Conservation (phyloP, 2,113 vertebrate species). For the Planiliza haematocheilus region DNA sequence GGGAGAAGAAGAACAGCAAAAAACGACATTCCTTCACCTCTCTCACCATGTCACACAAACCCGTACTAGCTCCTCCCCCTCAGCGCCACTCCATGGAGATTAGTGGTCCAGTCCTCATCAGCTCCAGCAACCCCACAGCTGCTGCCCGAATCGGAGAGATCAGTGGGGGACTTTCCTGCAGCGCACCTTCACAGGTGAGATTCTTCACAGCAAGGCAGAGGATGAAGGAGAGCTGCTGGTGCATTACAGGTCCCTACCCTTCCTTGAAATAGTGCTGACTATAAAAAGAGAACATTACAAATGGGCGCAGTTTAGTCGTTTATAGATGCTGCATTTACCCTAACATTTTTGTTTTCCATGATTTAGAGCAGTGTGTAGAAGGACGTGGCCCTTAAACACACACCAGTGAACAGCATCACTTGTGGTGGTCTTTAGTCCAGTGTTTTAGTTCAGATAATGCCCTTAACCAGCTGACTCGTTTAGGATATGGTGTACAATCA, state of each 20-base stretch:
- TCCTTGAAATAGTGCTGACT: background rate
- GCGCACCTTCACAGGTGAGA: conserved; percentile 96
- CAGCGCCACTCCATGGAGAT: conserved; percentile 99
- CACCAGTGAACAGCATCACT: background rate
- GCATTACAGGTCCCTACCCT: background rate
- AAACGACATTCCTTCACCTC: conserved; percentile 99
- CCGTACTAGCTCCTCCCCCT: conserved; percentile 91
- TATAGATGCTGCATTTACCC: background rate
- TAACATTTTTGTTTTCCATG: background rate
- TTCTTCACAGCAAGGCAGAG: background rate
- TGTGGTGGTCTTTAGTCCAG: conserved; percentile 1
- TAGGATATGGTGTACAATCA: conserved; percentile 15
- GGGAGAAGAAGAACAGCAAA: conserved; percentile 98
- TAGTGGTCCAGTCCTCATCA: conserved; percentile 97
- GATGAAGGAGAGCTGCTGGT: background rate
- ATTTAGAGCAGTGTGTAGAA: background rate
- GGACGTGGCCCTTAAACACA: background rate
- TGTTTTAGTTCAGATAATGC: conserved; percentile 19
- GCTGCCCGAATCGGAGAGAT: conserved; percentile 95
- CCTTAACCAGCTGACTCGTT: conserved; percentile 26
- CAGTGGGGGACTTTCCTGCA: conserved; percentile 92
- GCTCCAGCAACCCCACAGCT: conserved; percentile 97
- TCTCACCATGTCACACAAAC: conserved; percentile 97
- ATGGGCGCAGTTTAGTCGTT: conserved; percentile 5
- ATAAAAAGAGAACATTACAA: background rate